These are phyloP conservation scores for Vanessa tameamea DNA, from an alignment of 1,140 invertebrate species.

Conservation along the genomic window DNA sequence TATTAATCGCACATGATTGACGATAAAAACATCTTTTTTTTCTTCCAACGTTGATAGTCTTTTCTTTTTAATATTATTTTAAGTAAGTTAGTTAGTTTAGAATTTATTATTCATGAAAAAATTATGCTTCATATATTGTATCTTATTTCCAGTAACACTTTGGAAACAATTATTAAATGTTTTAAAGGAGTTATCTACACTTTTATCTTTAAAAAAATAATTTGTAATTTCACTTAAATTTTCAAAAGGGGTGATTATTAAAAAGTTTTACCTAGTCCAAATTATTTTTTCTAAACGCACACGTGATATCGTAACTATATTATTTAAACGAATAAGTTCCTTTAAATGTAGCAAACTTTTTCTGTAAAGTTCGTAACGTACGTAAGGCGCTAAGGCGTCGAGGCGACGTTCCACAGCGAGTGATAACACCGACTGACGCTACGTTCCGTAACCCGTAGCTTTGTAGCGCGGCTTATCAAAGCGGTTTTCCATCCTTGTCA, in stretches of 20 bases:
- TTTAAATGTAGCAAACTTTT: background rate
- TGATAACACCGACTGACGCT: constrained; percentile 16
- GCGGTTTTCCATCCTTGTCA: too few relatives aligned
- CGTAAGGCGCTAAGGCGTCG: background rate
- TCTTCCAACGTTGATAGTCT: too few relatives aligned
- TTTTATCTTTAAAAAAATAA: too few relatives aligned
- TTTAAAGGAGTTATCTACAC: too few relatives aligned
- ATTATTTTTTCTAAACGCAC: background rate
- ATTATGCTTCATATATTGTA: background rate
- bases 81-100: background rate
- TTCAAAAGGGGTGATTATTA: too few relatives aligned
- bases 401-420: constrained; percentile 3
- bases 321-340: background rate
- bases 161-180: background rate
- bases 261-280: background rate
- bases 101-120: too few relatives aligned
- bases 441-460: constrained; percentile 16
- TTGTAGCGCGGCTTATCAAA: constrained; percentile 1
- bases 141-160: background rate
- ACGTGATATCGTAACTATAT: background rate
- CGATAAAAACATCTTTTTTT: too few relatives aligned
- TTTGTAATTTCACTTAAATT: too few relatives aligned
- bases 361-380: background rate
- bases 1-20: too few relatives aligned
- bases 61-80: background rate